Evolutionary conservation across 37 sponge, comb jelly and placozoan species (phyloP).

Genomic region (Mnemiopsis leidyi): DNA sequence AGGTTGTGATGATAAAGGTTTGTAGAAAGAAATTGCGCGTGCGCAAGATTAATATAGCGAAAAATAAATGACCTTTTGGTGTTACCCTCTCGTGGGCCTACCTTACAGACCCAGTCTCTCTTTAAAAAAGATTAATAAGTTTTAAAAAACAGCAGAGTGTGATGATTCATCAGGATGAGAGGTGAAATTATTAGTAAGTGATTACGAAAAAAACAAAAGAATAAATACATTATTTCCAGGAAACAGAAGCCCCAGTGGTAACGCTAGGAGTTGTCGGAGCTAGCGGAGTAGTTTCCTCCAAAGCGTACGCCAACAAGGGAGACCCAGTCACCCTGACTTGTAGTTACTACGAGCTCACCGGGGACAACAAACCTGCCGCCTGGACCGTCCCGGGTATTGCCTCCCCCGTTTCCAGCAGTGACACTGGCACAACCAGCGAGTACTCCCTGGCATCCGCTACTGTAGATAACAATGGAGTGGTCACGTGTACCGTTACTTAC

Average conservation of each 20-base stretch:
- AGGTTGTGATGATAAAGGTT: too few species aligned
- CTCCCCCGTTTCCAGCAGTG: not conserved
- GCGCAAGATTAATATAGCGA: too few species aligned
- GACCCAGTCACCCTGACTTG: slow-evolving; percentile 23
- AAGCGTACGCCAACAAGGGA: not conserved
- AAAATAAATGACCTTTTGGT: too few species aligned
- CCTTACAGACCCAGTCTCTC: too few species aligned
- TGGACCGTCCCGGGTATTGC: not conserved
- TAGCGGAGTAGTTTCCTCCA: not conserved
- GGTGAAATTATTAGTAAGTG: too few species aligned
- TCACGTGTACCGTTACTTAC: not conserved
- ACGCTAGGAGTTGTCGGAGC: not conserved
- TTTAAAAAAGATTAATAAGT: too few species aligned
- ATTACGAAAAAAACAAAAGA: too few species aligned
- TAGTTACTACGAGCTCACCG: not conserved
- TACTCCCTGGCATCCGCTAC: not conserved
- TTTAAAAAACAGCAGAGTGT: too few species aligned
- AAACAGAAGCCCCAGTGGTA: not conserved
- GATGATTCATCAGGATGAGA: too few species aligned
- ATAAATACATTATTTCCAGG: too few species aligned
- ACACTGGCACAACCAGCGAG: not conserved
- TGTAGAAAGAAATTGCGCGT: too few species aligned
- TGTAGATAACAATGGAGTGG: not conserved
- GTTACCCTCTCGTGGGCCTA: too few species aligned
- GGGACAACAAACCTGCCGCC: not conserved